Evolutionary conservation across 2,113 vertebrate species (phyloP), one percentile per base, ranked within the genome.

Genomic region (Hippolais icterina): DNA sequence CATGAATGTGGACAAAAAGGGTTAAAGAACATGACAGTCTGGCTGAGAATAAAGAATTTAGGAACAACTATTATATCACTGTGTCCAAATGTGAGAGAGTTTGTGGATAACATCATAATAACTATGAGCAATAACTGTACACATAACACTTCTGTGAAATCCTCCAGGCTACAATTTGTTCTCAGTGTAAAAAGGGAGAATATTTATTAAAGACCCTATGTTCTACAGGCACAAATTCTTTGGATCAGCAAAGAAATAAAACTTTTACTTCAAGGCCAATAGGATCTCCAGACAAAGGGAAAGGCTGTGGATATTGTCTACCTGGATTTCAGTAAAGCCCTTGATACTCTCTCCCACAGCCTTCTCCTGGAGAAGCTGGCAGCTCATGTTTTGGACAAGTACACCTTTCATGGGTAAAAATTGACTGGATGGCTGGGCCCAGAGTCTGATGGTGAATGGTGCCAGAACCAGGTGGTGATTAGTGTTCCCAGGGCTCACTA

Each of bases 361-460:
- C 46, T 12, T 29, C 13, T 59, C 28, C 52, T n/a, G 28, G 19
- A 37, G 53, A 66, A 82, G 52, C 10, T 74, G 52, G 37, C 15
- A 89, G 60, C 11, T n/a, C 28, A n/a, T 25, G 6, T 9, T 63
- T 25, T 49, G 57, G 29, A 56, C 20, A 71, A 29, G 57, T 29
- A 47, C 28, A 39, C 11, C 20, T 33, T 44, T 52, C 33, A 33
- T 52, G 27, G 2, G 2, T 44, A 20, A 66, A 52, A 82, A 24
- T 11, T 46, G 12, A 22, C 27, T 52, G 46, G 33, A 59, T 60
- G 33, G 28, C 23, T 0, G 0, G 44, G 23, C 18, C 33, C 27
- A 81, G 44, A 37, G 15, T 44, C 27, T 52, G 23, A 37, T 39
- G 33, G 39, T 39, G 23, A 74, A 52, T 46, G 44, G 11, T n/a